Evolutionary conservation across 1,140 invertebrate species (phyloP).

Genomic region (Procambarus clarkii): DNA sequence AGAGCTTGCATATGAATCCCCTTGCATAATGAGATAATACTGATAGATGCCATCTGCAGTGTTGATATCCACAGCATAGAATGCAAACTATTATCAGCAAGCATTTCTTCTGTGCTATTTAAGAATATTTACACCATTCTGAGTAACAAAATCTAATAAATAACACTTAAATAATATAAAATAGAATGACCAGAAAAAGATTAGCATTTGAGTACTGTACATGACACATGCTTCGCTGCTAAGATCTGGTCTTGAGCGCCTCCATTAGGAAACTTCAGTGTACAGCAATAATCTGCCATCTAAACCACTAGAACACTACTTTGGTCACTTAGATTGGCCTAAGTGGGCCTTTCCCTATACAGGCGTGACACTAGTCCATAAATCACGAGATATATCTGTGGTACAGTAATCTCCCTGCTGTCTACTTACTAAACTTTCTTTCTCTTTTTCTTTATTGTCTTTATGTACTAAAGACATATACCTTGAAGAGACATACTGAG

Average conservation of each 20-base stretch:
- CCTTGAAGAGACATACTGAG: slow-evolving; percentile 55
- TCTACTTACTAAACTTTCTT: slow-evolving; percentile 47
- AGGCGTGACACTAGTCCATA: slow-evolving; percentile 64
- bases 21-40: slow-evolving; percentile 70
- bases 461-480: slow-evolving; percentile 54
- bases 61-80: background rate
- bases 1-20: slow-evolving; percentile 60
- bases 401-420: slow-evolving; percentile 60
- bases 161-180: slow-evolving; percentile 55
- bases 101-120: slow-evolving; percentile 12
- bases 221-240: slow-evolving; percentile 29
- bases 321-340: slow-evolving; percentile 45
- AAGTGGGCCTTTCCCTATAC: slow-evolving; percentile 34
- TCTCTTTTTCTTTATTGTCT: slow-evolving; percentile 48
- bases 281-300: background rate
- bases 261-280: background rate
- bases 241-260: slow-evolving; percentile 42
- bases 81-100: slow-evolving; percentile 10
- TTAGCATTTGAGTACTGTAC: slow-evolving; percentile 54
- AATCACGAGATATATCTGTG: slow-evolving; percentile 56
- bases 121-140: slow-evolving; percentile 25
- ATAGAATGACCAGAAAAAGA: slow-evolving; percentile 65
- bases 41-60: slow-evolving; percentile 49
- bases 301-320: slow-evolving; percentile 54
- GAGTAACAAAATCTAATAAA: slow-evolving; percentile 29